These are phyloP conservation scores for Melinopterus prodromus DNA, from an alignment of 2,888 invertebrate genomes.

Conservation along the genomic window DNA sequence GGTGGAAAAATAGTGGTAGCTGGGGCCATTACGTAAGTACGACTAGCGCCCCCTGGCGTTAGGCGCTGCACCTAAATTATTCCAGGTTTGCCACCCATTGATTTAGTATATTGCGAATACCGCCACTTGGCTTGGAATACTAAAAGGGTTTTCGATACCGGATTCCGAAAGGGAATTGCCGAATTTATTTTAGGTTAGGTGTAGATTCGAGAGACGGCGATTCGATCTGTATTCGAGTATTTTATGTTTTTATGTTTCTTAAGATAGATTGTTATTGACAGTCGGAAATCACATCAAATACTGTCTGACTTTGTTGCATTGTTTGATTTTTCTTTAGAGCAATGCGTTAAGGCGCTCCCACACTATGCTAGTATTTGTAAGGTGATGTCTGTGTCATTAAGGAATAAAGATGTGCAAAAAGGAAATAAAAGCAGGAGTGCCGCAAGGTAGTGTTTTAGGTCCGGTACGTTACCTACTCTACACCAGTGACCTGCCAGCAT, in stretches of 20 bases:
- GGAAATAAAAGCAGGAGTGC: no score
- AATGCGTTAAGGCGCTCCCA: no score
- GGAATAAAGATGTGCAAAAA: no score
- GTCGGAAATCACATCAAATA: not conserved
- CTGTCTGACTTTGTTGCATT: no score
- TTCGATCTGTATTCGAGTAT: not conserved
- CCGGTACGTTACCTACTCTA: no score
- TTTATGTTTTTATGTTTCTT: not conserved
- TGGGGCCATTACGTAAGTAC: not conserved
- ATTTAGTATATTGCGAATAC: slow-evolving; percentile 4
- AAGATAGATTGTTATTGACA: not conserved
- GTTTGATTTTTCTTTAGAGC: no score
- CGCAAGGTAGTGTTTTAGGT: no score
- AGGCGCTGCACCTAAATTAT: not conserved
- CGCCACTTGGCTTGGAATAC: not conserved
- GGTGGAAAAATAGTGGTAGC: not conserved
- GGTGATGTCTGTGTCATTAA: no score
- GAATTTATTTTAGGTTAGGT: not conserved
- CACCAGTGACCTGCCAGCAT: no score
- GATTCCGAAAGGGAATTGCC: not conserved
- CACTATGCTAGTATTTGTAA: no score
- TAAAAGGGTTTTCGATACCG: not conserved
- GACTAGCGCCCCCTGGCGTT: not conserved
- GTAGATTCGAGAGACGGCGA: not conserved
- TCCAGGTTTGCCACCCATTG: not conserved